Evolutionary conservation across 2,113 vertebrate species (phyloP).

Genomic region (Thunnus maccoyii): DNA sequence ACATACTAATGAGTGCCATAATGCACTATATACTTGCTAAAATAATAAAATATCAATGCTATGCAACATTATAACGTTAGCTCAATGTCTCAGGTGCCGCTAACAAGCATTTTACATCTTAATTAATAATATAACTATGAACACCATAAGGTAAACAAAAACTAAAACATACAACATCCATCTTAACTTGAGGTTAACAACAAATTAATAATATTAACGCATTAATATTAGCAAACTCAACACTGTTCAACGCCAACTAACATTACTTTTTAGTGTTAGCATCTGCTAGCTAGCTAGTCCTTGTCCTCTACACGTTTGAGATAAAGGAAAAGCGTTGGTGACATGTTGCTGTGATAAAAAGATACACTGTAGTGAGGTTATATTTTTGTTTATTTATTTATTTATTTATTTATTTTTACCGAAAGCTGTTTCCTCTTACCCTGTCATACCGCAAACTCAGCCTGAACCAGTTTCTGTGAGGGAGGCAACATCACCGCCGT

Average conservation of each 20-base stretch:
- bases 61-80: too few species aligned
- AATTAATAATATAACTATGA: neutral
- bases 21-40: too few species aligned
- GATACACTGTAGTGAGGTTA: neutral
- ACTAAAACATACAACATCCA: neutral
- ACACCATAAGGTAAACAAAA: neutral
- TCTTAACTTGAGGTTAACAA: neutral
- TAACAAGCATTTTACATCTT: neutral
- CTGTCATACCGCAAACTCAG: conserved; percentile 60
- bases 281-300: neutral
- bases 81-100: neutral
- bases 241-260: neutral
- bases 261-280: neutral
- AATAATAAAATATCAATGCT: too few species aligned
- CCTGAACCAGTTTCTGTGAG: conserved; percentile 53
- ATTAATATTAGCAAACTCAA: conserved; percentile 6
- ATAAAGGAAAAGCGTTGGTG: neutral
- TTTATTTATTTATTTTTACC: neutral
- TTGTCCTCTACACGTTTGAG: neutral
- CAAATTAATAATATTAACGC: neutral
- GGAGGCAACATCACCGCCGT: conserved; percentile 42
- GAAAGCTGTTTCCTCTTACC: conserved; percentile 59
- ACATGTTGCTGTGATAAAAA: neutral
- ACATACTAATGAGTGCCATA: too few species aligned
- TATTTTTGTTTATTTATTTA: neutral